Evolutionary conservation across 1,140 invertebrate genomes (phyloP), one percentile per base, ranked within the genome.

Genomic region (Holotrichia oblita): DNA sequence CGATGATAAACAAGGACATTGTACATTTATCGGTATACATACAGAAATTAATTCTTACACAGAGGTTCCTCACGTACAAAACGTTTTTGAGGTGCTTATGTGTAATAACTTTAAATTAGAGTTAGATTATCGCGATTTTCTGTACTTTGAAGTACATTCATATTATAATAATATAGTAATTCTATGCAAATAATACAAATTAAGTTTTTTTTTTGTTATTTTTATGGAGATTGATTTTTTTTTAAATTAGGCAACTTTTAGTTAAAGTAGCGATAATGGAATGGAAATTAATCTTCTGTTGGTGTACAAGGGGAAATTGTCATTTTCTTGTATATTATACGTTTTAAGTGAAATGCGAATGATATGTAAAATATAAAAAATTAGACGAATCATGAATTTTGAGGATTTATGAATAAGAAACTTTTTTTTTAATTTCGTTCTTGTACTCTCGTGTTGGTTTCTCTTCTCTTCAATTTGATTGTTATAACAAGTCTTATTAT

Each of bases 401-500:
- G 27, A 34, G 27, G 4, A 4, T 34, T 34, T n/a, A n/a, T n/a
- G n/a, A n/a, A n/a, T n/a, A n/a, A n/a, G n/a, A n/a, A n/a, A n/a
- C n/a, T n/a, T n/a, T n/a, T n/a, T n/a, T n/a, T n/a, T n/a, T n/a
- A n/a, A n/a, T 34, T 34, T 2, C 4, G 27, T 34, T 34, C 27
- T 34, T 34, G 27, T 34, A 34, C 4, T 34, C 27, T 34, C 27
- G 2, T 34, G 27, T 55, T 55, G 0, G 14, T 55, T 69, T 69
- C 12, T 27, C 20, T 27, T 69, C 12, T 69, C 22, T 69, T 24
- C 8, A 20, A 8, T 69, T 27, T 55, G 7, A 69, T 69, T 69
- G 61, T 69, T 69, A 48, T 14, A 69, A 69, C 12, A 69, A 69
- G 20, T 27, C 44, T 27, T 69, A n/a, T n/a, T n/a, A 34, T 22